Evolutionary conservation across 2,113 vertebrate genomes (phyloP).

Genomic region (Nestor notabilis): DNA sequence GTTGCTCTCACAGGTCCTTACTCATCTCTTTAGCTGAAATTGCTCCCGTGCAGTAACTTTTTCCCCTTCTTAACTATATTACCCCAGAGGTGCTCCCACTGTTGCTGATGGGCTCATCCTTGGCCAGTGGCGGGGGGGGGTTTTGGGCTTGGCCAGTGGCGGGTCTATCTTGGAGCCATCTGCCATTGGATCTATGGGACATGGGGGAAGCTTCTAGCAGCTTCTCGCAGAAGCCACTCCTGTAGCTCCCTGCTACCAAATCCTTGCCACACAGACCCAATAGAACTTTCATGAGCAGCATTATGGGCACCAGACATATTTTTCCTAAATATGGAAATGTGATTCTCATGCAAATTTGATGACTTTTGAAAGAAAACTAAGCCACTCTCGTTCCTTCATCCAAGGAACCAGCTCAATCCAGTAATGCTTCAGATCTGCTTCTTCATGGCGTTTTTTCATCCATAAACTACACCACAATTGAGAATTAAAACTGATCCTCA

Average conservation of each 20-base stretch:
- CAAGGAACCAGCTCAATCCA: no score
- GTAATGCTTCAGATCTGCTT: not conserved
- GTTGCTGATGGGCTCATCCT: not conserved
- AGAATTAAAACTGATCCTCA: not conserved
- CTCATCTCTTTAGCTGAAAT: not conserved
- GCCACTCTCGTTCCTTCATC: not conserved
- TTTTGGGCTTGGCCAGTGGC: not conserved
- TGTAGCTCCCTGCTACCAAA: not conserved
- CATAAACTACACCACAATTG: not conserved
- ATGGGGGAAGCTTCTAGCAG: not conserved
- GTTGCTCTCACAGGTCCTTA: not conserved
- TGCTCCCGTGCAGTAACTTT: not conserved
- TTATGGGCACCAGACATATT: not conserved
- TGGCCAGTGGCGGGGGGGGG: not conserved
- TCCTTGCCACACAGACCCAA: not conserved
- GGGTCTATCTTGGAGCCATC: not conserved
- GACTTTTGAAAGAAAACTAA: not conserved
- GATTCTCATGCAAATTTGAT: not conserved
- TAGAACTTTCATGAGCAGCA: not conserved
- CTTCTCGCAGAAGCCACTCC: not conserved
- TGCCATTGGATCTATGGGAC: not conserved
- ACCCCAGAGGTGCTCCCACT: not conserved
- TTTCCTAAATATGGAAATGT: not conserved
- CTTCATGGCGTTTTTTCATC: not conserved
- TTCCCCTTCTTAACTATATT: not conserved